Conservation (phyloP, 1,140 invertebrate species). For the Zaprionus tsacasi region DNA sequence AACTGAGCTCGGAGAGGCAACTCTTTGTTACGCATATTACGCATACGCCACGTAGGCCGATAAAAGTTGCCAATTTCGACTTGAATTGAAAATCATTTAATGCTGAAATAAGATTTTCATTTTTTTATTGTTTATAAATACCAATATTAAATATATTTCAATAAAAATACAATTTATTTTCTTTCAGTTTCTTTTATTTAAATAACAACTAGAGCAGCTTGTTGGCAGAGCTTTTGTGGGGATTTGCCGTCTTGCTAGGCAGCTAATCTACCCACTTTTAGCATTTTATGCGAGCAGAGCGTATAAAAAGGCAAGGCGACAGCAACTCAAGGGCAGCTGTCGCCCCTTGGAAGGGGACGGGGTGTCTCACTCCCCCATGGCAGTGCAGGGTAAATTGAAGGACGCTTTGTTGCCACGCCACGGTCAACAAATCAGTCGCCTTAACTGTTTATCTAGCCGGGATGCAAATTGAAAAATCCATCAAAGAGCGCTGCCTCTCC, state of each 20-base stretch:
- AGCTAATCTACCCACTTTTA: slow-evolving; percentile 71
- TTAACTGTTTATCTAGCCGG: slow-evolving; percentile 33
- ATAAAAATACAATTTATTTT: neutral
- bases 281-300: slow-evolving; percentile 49
- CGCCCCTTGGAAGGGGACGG: neutral
- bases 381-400: slow-evolving; percentile 34
- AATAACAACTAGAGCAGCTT: neutral
- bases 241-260: neutral
- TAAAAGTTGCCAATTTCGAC: neutral
- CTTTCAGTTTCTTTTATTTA: neutral
- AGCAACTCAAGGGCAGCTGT: slow-evolving; percentile 50
- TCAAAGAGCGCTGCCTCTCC: slow-evolving; percentile 16
- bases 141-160: neutral
- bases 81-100: neutral
- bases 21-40: neutral
- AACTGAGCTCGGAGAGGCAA: too few relatives aligned
- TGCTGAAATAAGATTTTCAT: too few relatives aligned
- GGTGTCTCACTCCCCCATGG: slow-evolving; percentile 1
- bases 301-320: slow-evolving; percentile 37
- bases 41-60: neutral
- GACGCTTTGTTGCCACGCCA: slow-evolving; percentile 12
- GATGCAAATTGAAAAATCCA: slow-evolving; percentile 49
- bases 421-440: slow-evolving; percentile 38
- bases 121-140: too few relatives aligned
- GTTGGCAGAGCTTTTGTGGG: neutral